phyloP scores from a whole-genome alignment of 2,797 vertebrate genomes.

The Hyperoplus immaculatus region DNA sequence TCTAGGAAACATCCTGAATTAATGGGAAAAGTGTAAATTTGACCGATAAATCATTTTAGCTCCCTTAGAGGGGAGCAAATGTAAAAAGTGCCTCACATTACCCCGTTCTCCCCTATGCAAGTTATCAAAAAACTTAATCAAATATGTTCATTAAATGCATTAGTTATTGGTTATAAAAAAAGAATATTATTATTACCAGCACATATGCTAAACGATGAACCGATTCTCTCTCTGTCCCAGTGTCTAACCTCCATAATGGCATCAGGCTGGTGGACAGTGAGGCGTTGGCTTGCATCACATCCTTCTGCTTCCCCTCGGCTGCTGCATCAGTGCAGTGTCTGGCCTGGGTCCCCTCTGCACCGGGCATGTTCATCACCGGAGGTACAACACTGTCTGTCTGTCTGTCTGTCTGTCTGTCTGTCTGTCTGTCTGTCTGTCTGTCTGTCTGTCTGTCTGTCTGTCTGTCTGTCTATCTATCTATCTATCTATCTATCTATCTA shows the following conservation, averaged over 20 bases:
- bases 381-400: conserved; percentile 80
- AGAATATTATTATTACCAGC: neutral
- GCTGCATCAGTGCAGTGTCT: conserved; percentile 95
- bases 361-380: conserved; percentile 98
- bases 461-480: too few species aligned
- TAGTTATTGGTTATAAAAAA: neutral
- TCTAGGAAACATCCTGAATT: too few species aligned
- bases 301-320: conserved; percentile 91
- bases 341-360: conserved; percentile 96
- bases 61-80: too few species aligned
- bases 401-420: neutral
- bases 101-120: too few species aligned
- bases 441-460: too few species aligned
- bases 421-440: too few species aligned
- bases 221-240: conserved; percentile 57
- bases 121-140: neutral
- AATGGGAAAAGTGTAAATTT: too few species aligned
- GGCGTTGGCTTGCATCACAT: conserved; percentile 90
- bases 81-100: too few species aligned
- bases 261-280: conserved; percentile 95
- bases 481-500: too few species aligned
- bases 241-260: conserved; percentile 95
- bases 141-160: neutral
- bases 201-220: neutral
- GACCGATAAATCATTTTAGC: too few species aligned